Conservation (phyloP, 2,113 vertebrate species). For the Plotosus lineatus region DNA sequence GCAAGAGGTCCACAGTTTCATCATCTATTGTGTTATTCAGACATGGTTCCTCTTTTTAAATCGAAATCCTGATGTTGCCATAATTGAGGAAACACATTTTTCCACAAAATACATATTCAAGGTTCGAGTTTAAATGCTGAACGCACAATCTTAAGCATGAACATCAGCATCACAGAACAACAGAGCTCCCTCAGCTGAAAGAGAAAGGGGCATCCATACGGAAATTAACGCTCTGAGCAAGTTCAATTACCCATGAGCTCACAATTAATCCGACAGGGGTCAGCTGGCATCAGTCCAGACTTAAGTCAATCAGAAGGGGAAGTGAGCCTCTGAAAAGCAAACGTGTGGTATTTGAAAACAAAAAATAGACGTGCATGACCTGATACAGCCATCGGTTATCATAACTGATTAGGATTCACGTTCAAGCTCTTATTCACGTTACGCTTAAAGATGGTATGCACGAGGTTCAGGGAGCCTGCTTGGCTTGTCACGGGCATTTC, state of each 20-base stretch:
- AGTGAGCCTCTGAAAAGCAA: not conserved
- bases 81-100: not conserved
- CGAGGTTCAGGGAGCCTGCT: too few species aligned
- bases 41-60: conserved; percentile 4
- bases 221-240: conserved; percentile 50
- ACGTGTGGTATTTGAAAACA: not conserved
- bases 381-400: too few species aligned
- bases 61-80: not conserved
- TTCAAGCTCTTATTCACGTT: too few species aligned
- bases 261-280: conserved; percentile 41
- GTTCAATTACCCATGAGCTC: conserved; percentile 46
- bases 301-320: conserved; percentile 15
- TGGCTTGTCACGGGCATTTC: too few species aligned
- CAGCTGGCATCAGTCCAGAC: conserved; percentile 5
- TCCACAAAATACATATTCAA: not conserved
- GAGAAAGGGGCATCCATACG: not conserved
- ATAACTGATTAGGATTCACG: too few species aligned
- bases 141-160: not conserved
- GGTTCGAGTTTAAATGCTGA: not conserved
- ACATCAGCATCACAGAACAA: conserved; percentile 22
- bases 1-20: not conserved
- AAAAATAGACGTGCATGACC: too few species aligned
- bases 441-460: too few species aligned
- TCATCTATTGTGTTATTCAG: not conserved
- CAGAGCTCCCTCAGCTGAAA: not conserved